Percentiles rank a stretch among this genome's conserved stretches.
These are phyloP conservation scores for Chelidonichthys spinosus DNA, from an alignment of 2,797 vertebrate species.

Conservation along the genomic window DNA sequence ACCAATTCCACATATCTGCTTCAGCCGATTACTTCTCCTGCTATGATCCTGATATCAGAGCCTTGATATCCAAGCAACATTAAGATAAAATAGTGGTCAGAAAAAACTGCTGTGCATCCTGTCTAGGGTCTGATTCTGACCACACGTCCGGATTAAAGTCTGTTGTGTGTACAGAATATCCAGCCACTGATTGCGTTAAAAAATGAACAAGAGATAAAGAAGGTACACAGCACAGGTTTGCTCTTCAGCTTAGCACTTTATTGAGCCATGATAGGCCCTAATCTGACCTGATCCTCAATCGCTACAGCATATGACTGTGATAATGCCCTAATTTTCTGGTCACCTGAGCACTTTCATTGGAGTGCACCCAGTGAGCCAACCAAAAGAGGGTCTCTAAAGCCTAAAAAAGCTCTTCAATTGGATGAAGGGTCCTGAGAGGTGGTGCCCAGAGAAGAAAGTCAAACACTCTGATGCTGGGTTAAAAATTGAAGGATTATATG, in stretches of 20 bases:
- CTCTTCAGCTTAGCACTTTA: slow-evolving; percentile 77
- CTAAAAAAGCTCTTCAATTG: slow-evolving; percentile 62
- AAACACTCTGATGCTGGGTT: slow-evolving; percentile 82
- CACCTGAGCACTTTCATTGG: slow-evolving; percentile 84
- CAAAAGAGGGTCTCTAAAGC: slow-evolving; percentile 69
- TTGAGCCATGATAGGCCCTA: slow-evolving; percentile 77
- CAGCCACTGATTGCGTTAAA: slow-evolving; percentile 65
- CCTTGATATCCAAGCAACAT: slow-evolving; percentile 24
- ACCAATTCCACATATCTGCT: slow-evolving; percentile 9
- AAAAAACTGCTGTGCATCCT: slow-evolving; percentile 34
- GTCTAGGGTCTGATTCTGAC: slow-evolving; percentile 27
- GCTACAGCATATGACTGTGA: slow-evolving; percentile 81
- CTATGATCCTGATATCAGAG: slow-evolving; percentile 32
- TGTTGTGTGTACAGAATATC: slow-evolving; percentile 61
- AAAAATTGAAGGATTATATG: slow-evolving; percentile 83
- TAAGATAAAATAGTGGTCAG: slow-evolving; percentile 38
- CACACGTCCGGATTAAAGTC: slow-evolving; percentile 67
- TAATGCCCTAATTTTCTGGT: slow-evolving; percentile 86
- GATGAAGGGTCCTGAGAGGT: slow-evolving; percentile 71
- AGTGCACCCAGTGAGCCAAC: slow-evolving; percentile 62
- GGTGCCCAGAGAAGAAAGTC: slow-evolving; percentile 80
- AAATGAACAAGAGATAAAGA: slow-evolving; percentile 72
- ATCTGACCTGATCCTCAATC: slow-evolving; percentile 82
- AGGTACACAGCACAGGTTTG: slow-evolving; percentile 76
- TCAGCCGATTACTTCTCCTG: slow-evolving; percentile 4